These are phyloP conservation scores for Climacteris rufus DNA, from an alignment of 2,113 vertebrate genomes.

Conservation along the genomic window DNA sequence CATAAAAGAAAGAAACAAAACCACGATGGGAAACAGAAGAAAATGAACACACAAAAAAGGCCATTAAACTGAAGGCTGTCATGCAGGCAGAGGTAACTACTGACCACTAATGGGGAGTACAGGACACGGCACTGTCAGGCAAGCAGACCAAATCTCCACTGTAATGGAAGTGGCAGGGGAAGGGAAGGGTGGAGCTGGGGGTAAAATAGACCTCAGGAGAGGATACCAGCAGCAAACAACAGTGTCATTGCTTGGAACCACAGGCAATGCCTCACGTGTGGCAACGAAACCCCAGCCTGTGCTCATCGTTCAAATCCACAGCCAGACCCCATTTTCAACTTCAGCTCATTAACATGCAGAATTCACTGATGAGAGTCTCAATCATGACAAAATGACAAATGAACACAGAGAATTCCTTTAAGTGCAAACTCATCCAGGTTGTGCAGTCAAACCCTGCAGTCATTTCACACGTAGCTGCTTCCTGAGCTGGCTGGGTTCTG, in stretches of 20 bases:
- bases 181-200: conserved; percentile 49
- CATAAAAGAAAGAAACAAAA: conserved; percentile 89
- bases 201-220: conserved; percentile 21
- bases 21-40: conserved; percentile 83
- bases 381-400: background rate
- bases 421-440: background rate
- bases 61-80: conserved; percentile 82
- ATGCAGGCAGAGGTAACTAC: conserved; percentile 76
- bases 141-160: conserved; percentile 60
- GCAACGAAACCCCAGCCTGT: background rate
- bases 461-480: accelerated
- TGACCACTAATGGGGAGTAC: conserved; percentile 66
- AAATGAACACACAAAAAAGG: conserved; percentile 84
- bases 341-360: background rate
- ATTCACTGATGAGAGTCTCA: background rate
- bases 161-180: conserved; percentile 60
- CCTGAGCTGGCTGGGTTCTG: background rate
- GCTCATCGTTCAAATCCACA: background rate
- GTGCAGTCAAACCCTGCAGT: background rate
- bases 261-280: background rate
- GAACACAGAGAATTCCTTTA: background rate
- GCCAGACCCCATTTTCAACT: background rate
- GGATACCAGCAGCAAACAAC: background rate
- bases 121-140: conserved; percentile 52
- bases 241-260: background rate